Percentiles rank a stretch among this genome's conserved stretches.
These are phyloP conservation scores for Agriopis aurantiaria DNA, from an alignment of 2,888 invertebrate species.

Conservation along the genomic window DNA sequence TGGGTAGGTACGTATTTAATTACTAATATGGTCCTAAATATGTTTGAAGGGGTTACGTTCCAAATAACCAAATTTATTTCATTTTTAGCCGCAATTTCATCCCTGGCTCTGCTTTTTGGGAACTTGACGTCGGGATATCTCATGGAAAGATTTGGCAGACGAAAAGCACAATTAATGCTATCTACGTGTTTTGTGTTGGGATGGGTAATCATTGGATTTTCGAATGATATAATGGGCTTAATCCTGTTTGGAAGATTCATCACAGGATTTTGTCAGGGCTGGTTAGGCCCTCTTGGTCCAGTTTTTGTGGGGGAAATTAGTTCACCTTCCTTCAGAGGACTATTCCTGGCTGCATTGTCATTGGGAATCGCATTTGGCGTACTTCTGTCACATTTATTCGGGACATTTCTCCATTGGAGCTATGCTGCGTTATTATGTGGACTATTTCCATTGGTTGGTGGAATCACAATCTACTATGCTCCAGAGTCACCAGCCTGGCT, in stretches of 20 bases:
- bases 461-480: slow-evolving; percentile 84
- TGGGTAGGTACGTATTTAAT: slow-evolving; percentile 86
- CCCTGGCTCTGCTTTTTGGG: slow-evolving; percentile 87
- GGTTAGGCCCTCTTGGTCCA: slow-evolving; percentile 85
- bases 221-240: slow-evolving; percentile 72
- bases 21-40: slow-evolving; percentile 1
- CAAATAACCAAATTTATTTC: slow-evolving; percentile 5
- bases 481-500: slow-evolving; percentile 91
- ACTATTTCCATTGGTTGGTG: slow-evolving; percentile 82
- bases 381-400: slow-evolving; percentile 88
- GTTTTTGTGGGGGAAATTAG: slow-evolving; percentile 88
- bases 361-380: slow-evolving; percentile 88
- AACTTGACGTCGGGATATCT: slow-evolving; percentile 87
- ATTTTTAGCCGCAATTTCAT: slow-evolving; percentile 87
- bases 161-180: slow-evolving; percentile 81
- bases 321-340: slow-evolving; percentile 87
- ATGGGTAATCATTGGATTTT: slow-evolving; percentile 86
- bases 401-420: slow-evolving; percentile 88
- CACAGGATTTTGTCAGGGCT: slow-evolving; percentile 86
- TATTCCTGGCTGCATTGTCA: slow-evolving; percentile 87
- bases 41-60: no score
- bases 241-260: slow-evolving; percentile 86
- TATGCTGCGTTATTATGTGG: slow-evolving; percentile 85
- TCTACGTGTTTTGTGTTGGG: slow-evolving; percentile 84
- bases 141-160: slow-evolving; percentile 88